Conservation (phyloP, 2,797 vertebrate genomes). For the Adelosebastes latens region DNA sequence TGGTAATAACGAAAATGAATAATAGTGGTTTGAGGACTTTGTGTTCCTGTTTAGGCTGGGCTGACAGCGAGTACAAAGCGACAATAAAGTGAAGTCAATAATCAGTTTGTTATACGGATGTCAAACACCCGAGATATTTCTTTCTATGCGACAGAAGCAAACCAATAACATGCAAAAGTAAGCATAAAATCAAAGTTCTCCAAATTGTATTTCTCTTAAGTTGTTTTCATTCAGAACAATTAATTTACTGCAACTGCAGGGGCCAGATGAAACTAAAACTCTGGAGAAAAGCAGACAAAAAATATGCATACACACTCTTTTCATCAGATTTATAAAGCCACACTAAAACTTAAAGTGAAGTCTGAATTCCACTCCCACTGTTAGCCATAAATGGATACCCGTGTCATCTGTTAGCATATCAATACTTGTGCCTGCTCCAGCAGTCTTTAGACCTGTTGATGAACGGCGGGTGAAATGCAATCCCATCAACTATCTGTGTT, state of each 20-base stretch:
- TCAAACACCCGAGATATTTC: background rate
- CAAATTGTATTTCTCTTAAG: background rate
- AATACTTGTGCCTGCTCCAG: background rate
- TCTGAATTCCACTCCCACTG: background rate
- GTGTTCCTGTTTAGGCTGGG: background rate
- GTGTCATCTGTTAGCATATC: background rate
- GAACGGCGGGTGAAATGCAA: background rate
- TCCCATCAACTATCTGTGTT: background rate
- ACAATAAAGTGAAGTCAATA: conserved; percentile 10
- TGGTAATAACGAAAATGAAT: background rate
- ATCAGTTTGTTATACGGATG: background rate
- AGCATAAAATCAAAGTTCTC: background rate
- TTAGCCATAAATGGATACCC: background rate
- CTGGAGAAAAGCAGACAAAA: background rate
- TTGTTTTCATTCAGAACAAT: background rate
- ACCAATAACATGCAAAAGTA: background rate
- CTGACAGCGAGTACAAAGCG: background rate
- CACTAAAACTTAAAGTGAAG: background rate
- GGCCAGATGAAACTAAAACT: background rate
- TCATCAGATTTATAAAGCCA: background rate
- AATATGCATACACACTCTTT: background rate
- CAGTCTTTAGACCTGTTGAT: background rate
- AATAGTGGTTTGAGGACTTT: background rate
- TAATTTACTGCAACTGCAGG: background rate
- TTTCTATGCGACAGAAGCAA: background rate